A percentile compares a stretch with the other conserved stretches of the same genome.
Evolutionary conservation across 2,113 vertebrate genomes (phyloP).

Genomic region (Pogonocichla stellata): DNA sequence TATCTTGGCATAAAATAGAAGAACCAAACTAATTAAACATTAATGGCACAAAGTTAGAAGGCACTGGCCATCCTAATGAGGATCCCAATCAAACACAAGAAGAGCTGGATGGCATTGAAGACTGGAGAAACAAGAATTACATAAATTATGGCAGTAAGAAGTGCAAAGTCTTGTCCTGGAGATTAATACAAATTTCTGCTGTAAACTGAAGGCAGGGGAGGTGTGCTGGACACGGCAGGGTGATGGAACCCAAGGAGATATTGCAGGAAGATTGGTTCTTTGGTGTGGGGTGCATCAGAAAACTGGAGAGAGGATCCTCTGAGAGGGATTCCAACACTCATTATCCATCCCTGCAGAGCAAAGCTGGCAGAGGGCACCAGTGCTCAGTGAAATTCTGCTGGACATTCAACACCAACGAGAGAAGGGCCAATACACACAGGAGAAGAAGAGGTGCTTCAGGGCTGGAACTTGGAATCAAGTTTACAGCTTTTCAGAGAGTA

Average conservation of each 20-base stretch:
- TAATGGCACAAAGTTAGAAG: neutral
- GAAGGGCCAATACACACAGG: neutral
- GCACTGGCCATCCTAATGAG: neutral
- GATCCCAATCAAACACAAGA: neutral
- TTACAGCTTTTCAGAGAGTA: neutral
- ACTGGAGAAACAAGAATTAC: neutral
- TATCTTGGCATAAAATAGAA: neutral
- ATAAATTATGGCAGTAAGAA: neutral
- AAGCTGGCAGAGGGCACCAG: neutral
- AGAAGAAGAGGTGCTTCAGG: neutral
- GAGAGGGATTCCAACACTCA: neutral
- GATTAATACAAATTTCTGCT: neutral
- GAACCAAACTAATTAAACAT: conserved; percentile 23
- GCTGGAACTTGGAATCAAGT: neutral
- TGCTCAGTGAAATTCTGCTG: neutral
- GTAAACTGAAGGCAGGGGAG: neutral
- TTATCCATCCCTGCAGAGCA: neutral
- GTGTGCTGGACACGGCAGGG: too few relatives aligned
- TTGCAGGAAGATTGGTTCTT: accelerated
- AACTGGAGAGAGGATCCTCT: neutral
- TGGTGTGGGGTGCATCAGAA: neutral
- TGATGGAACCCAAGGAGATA: neutral
- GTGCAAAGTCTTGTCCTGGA: neutral
- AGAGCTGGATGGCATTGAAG: neutral
- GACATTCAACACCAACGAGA: neutral